Base-by-base conservation (phyloP, 2,888 invertebrate genomes). In the Drosophila picticornis region DNA sequence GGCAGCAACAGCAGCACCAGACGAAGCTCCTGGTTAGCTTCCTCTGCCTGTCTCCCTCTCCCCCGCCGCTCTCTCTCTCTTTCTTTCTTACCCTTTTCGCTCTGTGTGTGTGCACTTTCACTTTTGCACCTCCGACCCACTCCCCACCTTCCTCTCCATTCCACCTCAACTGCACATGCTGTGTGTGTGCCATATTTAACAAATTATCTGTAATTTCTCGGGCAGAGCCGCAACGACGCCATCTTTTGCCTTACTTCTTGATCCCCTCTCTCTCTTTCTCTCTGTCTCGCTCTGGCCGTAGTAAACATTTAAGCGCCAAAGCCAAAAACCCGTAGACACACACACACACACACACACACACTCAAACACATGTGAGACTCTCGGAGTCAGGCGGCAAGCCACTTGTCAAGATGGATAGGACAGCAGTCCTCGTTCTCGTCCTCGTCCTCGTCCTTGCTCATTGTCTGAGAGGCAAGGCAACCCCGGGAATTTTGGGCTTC, bases 181-280 rank as follows among this genome's bases (percentile, higher is more conserved):
- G 85, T 31, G 56, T 57, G 31, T 57, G 31, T 82, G 80, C 82
- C 88, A 90, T 86, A 89, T 90, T 89, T 89, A 83, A 82, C 85
- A 91, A 91, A 91, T 91, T 91, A 91, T 91, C 90, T 89, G 87
- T 83, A 91, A 89, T 91, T 90, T 91, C 91, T 91, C 86, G 77
- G 79, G 79, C 77, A 87, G 77, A 74, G 64, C 77, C 77, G 64
- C 77, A 80, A 63, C 81, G 65, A 74, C 81, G 79, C 79, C 79
- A 79, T 79, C 79, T 79, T 78, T 79, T 77, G 78, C 81, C 56
- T 16, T 46, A 25, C 46, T 46, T 25, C 46, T 57, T 31, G 40
- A 16, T 13, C 40, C 57, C 55, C 68, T 16, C 5, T 19, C 27
- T 13, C 16, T 34, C 7, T 4, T 0, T 59, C 60, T 52, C 65